Conservation (phyloP, 2,888 invertebrate species). For the Chrysodeixis includens region DNA sequence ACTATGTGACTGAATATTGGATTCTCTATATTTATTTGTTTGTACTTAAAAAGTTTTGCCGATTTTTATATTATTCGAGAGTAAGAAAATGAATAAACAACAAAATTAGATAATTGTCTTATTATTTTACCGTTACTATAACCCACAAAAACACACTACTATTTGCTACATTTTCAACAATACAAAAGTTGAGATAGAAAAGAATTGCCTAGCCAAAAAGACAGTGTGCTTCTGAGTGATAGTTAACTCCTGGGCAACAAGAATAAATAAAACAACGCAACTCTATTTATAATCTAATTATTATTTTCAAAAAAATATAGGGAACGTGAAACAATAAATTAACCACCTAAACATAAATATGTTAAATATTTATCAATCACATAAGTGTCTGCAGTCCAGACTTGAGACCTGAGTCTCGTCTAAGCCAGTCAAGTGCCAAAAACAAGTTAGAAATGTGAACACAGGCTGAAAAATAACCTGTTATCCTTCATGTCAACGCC, state of each 20-base stretch:
- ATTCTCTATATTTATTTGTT: constrained; percentile 77
- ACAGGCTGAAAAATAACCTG: constrained; percentile 21
- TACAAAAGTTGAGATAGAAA: too few relatives aligned
- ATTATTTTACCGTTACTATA: constrained; percentile 18
- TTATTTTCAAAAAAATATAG: constrained; percentile 83
- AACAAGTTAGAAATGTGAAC: constrained; percentile 15
- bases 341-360: constrained; percentile 79
- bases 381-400: constrained; percentile 59
- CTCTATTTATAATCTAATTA: constrained; percentile 81
- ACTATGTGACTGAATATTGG: constrained; percentile 79
- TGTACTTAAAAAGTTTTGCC: constrained; percentile 82
- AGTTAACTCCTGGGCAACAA: not conserved
- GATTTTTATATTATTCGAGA: constrained; percentile 69
- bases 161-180: not conserved
- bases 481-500: constrained; percentile 28
- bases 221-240: too few relatives aligned
- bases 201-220: too few relatives aligned
- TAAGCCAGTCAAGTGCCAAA: constrained; percentile 44
- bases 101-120: constrained; percentile 52
- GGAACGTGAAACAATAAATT: constrained; percentile 85
- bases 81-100: constrained; percentile 58
- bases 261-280: constrained; percentile 65
- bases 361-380: constrained; percentile 76
- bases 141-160: not conserved
- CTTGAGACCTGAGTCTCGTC: constrained; percentile 46